phyloP scores from a whole-genome alignment of 2,113 vertebrate species.

The Pipra filicauda region DNA sequence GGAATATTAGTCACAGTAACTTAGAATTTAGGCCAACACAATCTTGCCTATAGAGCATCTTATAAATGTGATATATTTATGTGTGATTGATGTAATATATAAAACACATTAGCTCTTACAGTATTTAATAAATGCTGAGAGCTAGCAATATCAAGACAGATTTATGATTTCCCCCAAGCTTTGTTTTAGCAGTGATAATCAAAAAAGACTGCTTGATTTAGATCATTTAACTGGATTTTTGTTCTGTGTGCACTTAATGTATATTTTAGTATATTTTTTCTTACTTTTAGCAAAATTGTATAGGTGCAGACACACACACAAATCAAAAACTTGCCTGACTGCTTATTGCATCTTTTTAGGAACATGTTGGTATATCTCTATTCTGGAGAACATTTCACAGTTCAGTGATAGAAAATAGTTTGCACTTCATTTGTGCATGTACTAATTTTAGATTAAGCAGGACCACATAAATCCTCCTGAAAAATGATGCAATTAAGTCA shows the following conservation, averaged over 20 bases:
- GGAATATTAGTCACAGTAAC: not conserved
- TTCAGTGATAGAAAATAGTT: conserved; percentile 68
- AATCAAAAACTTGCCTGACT: conserved; percentile 30
- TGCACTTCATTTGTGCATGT: conserved; percentile 72
- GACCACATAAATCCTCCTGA: conserved; percentile 74
- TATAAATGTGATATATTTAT: conserved; percentile 30
- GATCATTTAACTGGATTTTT: not conserved
- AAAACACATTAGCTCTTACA: not conserved
- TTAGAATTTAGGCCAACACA: not conserved
- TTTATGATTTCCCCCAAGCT: not conserved
- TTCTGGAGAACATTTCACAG: conserved; percentile 58
- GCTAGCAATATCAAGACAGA: conserved; percentile 9
- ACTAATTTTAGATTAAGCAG: conserved; percentile 76
- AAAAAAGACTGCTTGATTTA: conserved; percentile 8
- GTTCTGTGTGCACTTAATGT: not conserved
- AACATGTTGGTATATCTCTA: conserved; percentile 38
- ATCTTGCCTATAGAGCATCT: not conserved
- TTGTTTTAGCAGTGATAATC: conserved; percentile 19
- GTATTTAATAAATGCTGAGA: conserved; percentile 28
- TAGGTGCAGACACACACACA: not conserved
- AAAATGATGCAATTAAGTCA: conserved; percentile 75
- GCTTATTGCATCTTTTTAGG: conserved; percentile 18
- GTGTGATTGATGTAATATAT: not conserved
- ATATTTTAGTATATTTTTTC: not conserved
- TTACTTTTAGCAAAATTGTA: not conserved